These are phyloP conservation scores for Drosophila parabipectinata DNA, from an alignment of 1,140 invertebrate genomes.

Conservation along the genomic window DNA sequence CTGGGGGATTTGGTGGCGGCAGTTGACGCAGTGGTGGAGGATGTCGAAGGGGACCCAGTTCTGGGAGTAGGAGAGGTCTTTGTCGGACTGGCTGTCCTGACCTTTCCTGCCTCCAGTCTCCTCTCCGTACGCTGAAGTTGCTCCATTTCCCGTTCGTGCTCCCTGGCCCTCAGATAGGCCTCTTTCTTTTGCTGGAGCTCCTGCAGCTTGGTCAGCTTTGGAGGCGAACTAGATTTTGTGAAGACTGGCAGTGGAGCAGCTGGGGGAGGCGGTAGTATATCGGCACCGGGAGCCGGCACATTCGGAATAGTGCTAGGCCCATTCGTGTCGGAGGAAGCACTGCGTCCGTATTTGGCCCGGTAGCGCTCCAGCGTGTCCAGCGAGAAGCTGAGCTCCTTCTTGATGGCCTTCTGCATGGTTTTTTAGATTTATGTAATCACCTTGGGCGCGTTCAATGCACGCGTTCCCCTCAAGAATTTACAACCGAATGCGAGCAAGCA, in stretches of 20 bases:
- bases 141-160: conserved; percentile 69
- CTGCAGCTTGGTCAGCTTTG: conserved; percentile 67
- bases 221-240: conserved; percentile 47
- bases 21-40: conserved; percentile 8
- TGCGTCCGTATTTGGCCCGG: conserved; percentile 68
- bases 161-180: conserved; percentile 58
- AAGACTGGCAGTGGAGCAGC: conserved; percentile 43
- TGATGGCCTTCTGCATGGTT: conserved; percentile 64
- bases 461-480: conserved; percentile 70
- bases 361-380: conserved; percentile 73
- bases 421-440: conserved; percentile 75
- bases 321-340: conserved; percentile 65
- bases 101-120: not conserved
- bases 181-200: conserved; percentile 71
- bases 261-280: not conserved
- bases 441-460: conserved; percentile 53
- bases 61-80: conserved; percentile 20
- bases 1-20: conserved; percentile 27
- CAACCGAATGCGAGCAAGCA: conserved; percentile 65
- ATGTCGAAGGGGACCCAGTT: conserved; percentile 6
- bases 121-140: conserved; percentile 52
- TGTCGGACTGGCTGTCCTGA: conserved; percentile 7
- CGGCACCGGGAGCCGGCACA: conserved; percentile 7
- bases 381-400: conserved; percentile 75
- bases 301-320: conserved; percentile 15